Evolutionary conservation across 1,140 invertebrate genomes (phyloP), one percentile per base, ranked within the genome.

Genomic region (Oreohelix idahoensis): DNA sequence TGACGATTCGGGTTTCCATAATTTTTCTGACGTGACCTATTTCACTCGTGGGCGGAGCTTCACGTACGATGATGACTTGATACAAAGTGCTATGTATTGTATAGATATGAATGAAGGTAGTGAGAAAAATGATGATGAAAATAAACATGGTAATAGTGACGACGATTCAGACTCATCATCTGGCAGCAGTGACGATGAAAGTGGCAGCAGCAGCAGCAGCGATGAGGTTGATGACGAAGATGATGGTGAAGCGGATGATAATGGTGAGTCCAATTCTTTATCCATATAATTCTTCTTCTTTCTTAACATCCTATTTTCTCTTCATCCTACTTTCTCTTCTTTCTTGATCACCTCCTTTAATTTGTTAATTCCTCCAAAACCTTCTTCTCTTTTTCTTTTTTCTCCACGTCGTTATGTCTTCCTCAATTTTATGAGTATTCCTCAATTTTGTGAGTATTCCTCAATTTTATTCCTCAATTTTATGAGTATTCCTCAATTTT

Each of bases 1-100:
- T 73, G 84, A 85, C 39, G 76, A 78, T 77, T 81, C 71, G 8
- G 71, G 78, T 35, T 74, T 81, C 53, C 66, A 78, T 77, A 84
- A 66, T 77, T 81, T 53, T 71, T 32, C 81, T 17, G 53, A 83
- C 32, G 38, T 77, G 23, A 32, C 38, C 32, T 58, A 58, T 1
- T 76, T 66, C 29, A 26, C 73, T 20, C 42, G 81, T 15, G 49
- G 73, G 29, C 23, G 42, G 35, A 58, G 74, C 17, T 51, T 75
- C 26, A n/a, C 53, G 15, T 49, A 69, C 23, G 81, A 76, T 42
- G 53, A 83, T 32, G 36, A 71, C 26, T 26, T 69, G 42, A 20
- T 83, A 17, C 17, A 74, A 23, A 75, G 23, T 42, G 20, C 36
- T 51, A 26, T 74, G 51, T 82, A 0, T 35, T 49, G 26, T 51